phyloP scores from a whole-genome alignment of 2,797 vertebrate genomes.

The Microchirus variegatus region DNA sequence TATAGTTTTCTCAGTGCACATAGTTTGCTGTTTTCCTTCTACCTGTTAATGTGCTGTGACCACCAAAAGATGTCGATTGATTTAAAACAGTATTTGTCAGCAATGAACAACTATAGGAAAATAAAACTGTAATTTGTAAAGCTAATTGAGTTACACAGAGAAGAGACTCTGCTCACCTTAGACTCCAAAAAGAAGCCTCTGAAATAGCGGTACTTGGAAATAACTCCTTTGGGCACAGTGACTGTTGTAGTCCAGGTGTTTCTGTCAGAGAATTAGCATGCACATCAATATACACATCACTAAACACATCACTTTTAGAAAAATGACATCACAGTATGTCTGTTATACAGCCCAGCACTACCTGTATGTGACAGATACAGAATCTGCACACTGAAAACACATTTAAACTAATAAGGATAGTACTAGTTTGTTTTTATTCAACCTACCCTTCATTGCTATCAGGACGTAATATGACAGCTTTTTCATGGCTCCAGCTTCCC shows the following conservation, averaged over 20 bases:
- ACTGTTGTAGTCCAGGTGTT: slow-evolving; percentile 84
- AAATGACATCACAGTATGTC: neutral
- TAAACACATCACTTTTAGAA: no score
- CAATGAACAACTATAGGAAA: no score
- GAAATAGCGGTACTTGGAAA: slow-evolving; percentile 90
- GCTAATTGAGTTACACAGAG: neutral
- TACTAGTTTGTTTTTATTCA: no score
- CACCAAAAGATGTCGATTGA: no score
- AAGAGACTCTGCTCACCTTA: slow-evolving; percentile 84
- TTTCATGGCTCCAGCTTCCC: slow-evolving; percentile 89
- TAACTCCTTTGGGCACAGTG: slow-evolving; percentile 79
- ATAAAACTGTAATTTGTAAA: no score
- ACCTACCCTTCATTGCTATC: slow-evolving; percentile 72
- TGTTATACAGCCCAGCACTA: neutral
- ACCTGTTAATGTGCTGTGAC: slow-evolving; percentile 17
- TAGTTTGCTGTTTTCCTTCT: neutral
- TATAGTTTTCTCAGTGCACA: neutral
- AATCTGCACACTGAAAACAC: neutral
- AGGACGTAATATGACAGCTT: slow-evolving; percentile 83
- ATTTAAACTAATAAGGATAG: neutral
- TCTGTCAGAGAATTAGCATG: slow-evolving; percentile 62
- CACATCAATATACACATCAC: neutral
- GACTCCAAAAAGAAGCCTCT: slow-evolving; percentile 91
- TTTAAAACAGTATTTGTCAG: no score
- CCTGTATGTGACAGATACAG: neutral